These are phyloP conservation scores for Cryptoblepharus egeriae DNA, from an alignment of 2,797 vertebrate genomes.

Conservation along the genomic window DNA sequence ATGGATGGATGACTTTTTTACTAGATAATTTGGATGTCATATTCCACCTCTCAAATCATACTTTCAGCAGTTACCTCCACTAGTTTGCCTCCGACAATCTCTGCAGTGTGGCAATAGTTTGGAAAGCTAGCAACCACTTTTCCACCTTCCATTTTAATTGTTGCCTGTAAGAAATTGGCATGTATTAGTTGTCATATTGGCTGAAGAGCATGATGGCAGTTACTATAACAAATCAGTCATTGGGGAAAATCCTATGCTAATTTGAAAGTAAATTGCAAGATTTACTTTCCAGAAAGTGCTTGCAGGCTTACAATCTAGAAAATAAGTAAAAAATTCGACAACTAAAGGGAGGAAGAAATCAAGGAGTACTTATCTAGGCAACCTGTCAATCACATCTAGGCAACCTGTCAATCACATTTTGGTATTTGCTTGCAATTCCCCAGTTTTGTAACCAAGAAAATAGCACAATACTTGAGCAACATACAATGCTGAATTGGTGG, in stretches of 20 bases:
- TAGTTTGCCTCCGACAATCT: conserved; percentile 88
- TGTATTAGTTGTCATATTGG: not conserved
- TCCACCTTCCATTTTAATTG: conserved; percentile 83
- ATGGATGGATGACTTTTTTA: not conserved
- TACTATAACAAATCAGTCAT: not conserved
- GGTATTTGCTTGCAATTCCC: not conserved
- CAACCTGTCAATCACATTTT: not conserved
- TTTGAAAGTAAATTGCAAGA: no score
- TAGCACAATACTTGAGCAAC: not conserved
- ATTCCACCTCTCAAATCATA: not conserved
- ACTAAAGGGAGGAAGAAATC: not conserved
- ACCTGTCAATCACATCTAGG: not conserved
- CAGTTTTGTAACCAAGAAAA: not conserved
- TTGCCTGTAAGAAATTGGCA: conserved; percentile 78
- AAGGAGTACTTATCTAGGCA: not conserved
- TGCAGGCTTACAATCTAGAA: not conserved
- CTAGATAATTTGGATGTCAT: not conserved
- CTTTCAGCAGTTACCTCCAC: conserved; percentile 84
- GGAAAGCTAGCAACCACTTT: conserved; percentile 86
- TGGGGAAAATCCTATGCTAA: no score
- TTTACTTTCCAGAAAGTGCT: no score
- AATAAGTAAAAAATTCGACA: not conserved
- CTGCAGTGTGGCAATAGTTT: conserved; percentile 87
- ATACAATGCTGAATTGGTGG: no score
- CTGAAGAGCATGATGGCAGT: not conserved